phyloP scores from a whole-genome alignment of 2,113 vertebrate species.

The Crocuta crocuta region DNA sequence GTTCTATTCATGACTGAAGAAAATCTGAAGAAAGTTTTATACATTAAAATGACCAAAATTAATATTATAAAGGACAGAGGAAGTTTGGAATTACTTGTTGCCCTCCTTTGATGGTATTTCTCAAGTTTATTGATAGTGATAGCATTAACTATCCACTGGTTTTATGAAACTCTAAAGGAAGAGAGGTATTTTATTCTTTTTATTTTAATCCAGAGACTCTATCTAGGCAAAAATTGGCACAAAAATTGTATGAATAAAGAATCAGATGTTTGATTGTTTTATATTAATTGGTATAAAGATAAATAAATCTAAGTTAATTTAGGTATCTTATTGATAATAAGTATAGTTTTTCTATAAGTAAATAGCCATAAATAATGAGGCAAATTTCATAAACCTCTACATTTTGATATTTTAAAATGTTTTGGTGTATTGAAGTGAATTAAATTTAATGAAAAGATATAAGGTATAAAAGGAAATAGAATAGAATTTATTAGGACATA shows the following conservation, averaged over 20 bases:
- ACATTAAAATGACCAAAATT: background rate
- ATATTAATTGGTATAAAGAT: background rate
- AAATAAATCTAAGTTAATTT: slow-evolving; percentile 8
- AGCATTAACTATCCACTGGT: background rate
- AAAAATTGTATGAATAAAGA: background rate
- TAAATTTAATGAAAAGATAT: background rate
- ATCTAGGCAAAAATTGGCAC: background rate
- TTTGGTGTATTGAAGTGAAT: background rate
- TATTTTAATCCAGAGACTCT: background rate
- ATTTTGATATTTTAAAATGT: background rate
- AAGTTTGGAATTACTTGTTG: background rate
- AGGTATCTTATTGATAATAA: background rate
- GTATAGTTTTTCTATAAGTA: background rate
- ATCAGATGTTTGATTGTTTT: background rate
- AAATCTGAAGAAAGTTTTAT: background rate
- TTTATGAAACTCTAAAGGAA: background rate
- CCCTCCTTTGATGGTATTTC: background rate
- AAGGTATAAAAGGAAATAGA: background rate
- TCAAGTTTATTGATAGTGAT: background rate
- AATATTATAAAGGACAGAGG: background rate
- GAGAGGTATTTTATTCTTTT: background rate
- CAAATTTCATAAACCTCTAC: background rate
- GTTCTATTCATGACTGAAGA: background rate
- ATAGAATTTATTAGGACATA: background rate
- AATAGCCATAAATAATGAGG: background rate